phyloP scores from a whole-genome alignment of 2,797 vertebrate genomes.

The Poeciliopsis turneri region DNA sequence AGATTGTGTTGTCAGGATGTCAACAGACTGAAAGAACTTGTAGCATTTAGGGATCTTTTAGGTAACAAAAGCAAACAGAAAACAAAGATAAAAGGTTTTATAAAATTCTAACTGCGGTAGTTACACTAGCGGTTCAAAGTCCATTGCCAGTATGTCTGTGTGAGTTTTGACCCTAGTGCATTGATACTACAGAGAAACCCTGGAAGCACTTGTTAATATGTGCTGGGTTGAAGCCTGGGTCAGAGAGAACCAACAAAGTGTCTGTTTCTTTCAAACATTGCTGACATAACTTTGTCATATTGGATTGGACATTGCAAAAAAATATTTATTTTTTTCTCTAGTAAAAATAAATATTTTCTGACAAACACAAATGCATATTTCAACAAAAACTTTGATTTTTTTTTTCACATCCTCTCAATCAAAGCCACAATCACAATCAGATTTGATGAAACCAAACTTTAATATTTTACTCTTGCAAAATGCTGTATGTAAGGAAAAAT shows the following conservation, averaged over 20 bases:
- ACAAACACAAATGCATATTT: background rate
- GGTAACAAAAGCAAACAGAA: background rate
- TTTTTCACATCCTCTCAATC: background rate
- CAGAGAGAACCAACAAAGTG: background rate
- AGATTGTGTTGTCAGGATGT: background rate
- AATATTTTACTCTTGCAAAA: background rate
- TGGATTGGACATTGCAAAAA: too few relatives aligned
- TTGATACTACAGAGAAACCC: background rate
- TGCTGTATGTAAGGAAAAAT: background rate
- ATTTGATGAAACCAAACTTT: background rate
- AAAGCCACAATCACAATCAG: background rate
- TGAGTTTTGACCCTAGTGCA: constrained; percentile 12
- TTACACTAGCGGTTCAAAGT: background rate
- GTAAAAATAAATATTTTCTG: background rate
- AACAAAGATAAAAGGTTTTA: background rate
- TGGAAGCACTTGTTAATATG: background rate
- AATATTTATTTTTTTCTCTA: background rate
- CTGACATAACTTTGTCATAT: background rate
- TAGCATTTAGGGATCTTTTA: background rate
- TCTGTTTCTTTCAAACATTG: background rate
- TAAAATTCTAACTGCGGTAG: constrained; percentile 3
- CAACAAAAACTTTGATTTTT: background rate
- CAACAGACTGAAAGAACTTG: background rate
- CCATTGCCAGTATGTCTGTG: constrained; percentile 13
- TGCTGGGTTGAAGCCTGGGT: background rate